Evolutionary conservation across 2,888 invertebrate species (phyloP), one percentile per base, ranked within the genome.

Genomic region (Galeruca laticollis): DNA sequence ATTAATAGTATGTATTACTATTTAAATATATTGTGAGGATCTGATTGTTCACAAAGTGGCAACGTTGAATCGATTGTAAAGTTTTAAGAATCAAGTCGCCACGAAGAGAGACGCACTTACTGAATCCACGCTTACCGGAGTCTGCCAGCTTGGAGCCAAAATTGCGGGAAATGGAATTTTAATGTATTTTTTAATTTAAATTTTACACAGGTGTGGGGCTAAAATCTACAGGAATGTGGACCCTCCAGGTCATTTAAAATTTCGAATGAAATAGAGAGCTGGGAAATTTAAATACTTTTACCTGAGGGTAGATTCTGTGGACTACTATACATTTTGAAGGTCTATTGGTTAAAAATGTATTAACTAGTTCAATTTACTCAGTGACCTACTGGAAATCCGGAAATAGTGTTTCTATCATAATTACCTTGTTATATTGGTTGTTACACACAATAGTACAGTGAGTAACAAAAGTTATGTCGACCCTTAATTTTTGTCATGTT

Each of bases 101-200:
- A 52, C 57, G 57, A 26, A 60, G 60, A 60, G 57, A 65, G 57
- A 66, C 66, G 59, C 60, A 66, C 49, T 66, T 59, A 66, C 49
- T 43, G 51, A 59, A 66, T 60, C 51, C 66, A 66, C 66, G 66
- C 66, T 66, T 59, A 66, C 66, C 51, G 66, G 66, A 66, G 68
- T 59, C 68, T 68, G 68, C 63, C 68, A 63, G 68, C 63, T 68
- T 51, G 68, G 62, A 68, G 68, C 68, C 68, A 59, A 68, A 68
- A 70, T 70, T 70, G 66, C 66, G 70, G 66, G 70, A 70, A 70
- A 70, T 66, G 70, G 70, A 70, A 70, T 70, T 70, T 70, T 70
- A 66, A 70, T 70, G 70, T 70, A 70, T 66, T 70, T 70, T 70
- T 70, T 66, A 69, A 69, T 69, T 69, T 69, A 63, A 68, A 68